Conservation (phyloP, 2,113 vertebrate species). For the Phaetusa simplex region DNA sequence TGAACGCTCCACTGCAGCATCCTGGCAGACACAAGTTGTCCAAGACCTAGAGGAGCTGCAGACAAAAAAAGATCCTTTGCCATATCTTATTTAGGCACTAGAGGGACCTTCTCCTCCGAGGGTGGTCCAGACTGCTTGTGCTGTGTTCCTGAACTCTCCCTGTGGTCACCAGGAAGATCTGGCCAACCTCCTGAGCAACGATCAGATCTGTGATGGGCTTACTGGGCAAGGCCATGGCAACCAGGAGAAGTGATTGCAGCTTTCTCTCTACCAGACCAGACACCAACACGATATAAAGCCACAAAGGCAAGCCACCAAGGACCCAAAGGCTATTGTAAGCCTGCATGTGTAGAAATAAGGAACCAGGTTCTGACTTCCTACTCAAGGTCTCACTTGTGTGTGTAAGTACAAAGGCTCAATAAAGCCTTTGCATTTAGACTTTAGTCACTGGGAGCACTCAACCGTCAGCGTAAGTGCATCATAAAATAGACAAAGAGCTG, state of each 20-base stretch:
- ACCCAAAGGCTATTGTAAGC: not conserved
- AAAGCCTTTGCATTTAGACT: slow-evolving; percentile 19
- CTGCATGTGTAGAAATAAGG: not conserved
- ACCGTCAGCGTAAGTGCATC: not conserved
- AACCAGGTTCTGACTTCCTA: not conserved
- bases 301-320: not conserved
- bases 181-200: not conserved
- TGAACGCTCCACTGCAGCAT: not conserved
- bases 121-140: not conserved
- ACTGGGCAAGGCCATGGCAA: not conserved
- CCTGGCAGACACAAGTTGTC: not conserved
- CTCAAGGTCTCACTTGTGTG: not conserved
- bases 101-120: not conserved
- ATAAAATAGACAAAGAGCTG: slow-evolving; percentile 48
- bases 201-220: not conserved
- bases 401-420: not conserved
- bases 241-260: not conserved
- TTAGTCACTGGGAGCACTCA: slow-evolving; percentile 34
- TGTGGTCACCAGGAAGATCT: not conserved
- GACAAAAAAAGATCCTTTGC: not conserved
- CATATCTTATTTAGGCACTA: not conserved
- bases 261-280: not conserved
- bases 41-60: not conserved
- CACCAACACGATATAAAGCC: not conserved
- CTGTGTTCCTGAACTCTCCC: not conserved